These are phyloP conservation scores for Cyanoramphus novaezelandiae DNA, from an alignment of 2,113 vertebrate species.

Conservation along the genomic window DNA sequence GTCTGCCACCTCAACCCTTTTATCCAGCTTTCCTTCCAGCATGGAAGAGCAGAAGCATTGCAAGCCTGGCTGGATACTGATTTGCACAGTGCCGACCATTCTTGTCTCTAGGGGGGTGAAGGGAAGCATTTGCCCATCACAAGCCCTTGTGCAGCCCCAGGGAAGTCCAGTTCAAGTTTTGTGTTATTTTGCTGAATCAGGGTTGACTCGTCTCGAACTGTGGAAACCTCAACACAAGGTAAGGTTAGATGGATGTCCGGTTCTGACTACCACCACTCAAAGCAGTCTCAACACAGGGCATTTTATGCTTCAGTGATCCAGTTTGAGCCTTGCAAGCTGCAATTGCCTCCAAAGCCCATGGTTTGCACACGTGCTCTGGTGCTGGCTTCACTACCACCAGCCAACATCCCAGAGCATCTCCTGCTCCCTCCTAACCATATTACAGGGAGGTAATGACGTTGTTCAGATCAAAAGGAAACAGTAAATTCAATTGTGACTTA, in stretches of 20 bases:
- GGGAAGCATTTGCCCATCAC: neutral
- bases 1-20: neutral
- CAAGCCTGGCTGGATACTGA: neutral
- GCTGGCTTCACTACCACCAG: neutral
- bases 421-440: slow-evolving; percentile 40
- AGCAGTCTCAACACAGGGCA: fast-evolving
- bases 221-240: neutral
- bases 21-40: neutral
- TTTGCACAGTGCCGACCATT: neutral
- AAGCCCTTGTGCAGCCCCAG: neutral
- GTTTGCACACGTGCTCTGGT: neutral
- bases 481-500: slow-evolving; percentile 39
- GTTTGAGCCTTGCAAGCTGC: neutral
- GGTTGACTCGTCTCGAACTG: neutral
- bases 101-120: neutral
- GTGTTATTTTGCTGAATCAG: neutral
- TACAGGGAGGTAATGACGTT: slow-evolving; percentile 10
- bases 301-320: neutral
- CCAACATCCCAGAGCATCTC: slow-evolving; percentile 12
- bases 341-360: neutral
- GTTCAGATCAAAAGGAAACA: slow-evolving; percentile 9
- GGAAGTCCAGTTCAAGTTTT: neutral
- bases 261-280: neutral
- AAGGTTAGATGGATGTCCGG: neutral
- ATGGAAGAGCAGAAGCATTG: fast-evolving